These are phyloP conservation scores for Ceratina calcarata DNA, from an alignment of 1,140 invertebrate species.

Conservation along the genomic window DNA sequence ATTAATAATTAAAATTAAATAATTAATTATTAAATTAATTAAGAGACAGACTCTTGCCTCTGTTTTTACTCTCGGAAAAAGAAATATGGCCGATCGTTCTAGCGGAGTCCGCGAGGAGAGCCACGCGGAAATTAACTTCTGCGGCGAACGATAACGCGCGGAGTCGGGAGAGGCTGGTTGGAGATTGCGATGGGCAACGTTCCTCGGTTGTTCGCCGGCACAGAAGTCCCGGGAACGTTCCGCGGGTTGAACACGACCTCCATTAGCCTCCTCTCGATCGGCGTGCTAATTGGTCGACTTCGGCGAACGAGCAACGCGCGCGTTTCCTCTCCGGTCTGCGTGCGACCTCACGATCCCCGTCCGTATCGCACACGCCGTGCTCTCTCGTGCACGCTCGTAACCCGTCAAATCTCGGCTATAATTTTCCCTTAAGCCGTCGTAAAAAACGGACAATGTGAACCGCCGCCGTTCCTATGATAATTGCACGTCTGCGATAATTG, in stretches of 20 bases:
- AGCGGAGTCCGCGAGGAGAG: too few relatives aligned
- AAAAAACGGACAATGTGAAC: constrained; percentile 8
- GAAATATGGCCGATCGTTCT: too few relatives aligned
- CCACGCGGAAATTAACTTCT: too few relatives aligned
- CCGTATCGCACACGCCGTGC: not conserved
- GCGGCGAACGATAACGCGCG: too few relatives aligned
- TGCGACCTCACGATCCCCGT: constrained; percentile 5
- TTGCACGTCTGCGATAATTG: not conserved
- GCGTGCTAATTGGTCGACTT: constrained; percentile 66
- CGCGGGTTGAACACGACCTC: constrained; percentile 63
- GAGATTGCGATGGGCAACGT: too few relatives aligned
- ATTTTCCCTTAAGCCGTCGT: not conserved
- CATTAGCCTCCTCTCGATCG: constrained; percentile 69
- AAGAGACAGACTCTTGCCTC: too few relatives aligned
- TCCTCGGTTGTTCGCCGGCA: constrained; percentile 25
- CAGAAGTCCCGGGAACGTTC: constrained; percentile 61
- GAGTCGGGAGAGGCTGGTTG: too few relatives aligned
- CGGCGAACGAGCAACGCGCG: constrained; percentile 40
- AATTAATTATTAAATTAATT: too few relatives aligned
- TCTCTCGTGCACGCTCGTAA: not conserved
- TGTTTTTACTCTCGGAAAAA: too few relatives aligned
- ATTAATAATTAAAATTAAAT: too few relatives aligned
- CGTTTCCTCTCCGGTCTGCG: not conserved
- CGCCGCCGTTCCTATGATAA: too few relatives aligned
- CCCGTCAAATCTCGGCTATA: constrained; percentile 1